phyloP scores from a whole-genome alignment of 1,140 invertebrate genomes.

The Cheumatopsyche charites region DNA sequence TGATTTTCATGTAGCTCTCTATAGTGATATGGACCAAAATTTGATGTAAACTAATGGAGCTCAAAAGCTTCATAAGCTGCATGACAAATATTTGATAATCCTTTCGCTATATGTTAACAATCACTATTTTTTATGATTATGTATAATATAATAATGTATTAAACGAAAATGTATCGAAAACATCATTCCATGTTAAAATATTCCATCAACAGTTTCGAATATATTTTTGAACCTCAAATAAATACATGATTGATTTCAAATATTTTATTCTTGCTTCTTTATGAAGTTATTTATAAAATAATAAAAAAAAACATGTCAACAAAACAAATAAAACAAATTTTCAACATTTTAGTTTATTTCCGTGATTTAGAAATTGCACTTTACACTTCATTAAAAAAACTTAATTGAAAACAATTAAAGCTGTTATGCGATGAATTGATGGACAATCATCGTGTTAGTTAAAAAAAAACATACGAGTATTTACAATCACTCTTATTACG shows the following conservation, averaged over 20 bases:
- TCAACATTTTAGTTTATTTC: slow-evolving; percentile 29
- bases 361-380: slow-evolving; percentile 35
- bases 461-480: slow-evolving; percentile 9
- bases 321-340: slow-evolving; percentile 8
- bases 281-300: neutral
- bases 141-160: neutral
- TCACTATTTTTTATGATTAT: neutral
- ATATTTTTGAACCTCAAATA: slow-evolving; percentile 25
- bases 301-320: neutral
- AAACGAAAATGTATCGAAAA: slow-evolving; percentile 1
- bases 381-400: neutral
- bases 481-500: neutral
- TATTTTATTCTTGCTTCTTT: neutral
- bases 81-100: no score
- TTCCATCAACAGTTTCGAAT: slow-evolving; percentile 1
- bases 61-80: no score
- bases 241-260: slow-evolving; percentile 10
- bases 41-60: no score
- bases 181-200: slow-evolving; percentile 7
- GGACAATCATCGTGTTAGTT: slow-evolving; percentile 15
- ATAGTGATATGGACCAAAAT: no score
- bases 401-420: slow-evolving; percentile 42
- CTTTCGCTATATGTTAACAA: no score
- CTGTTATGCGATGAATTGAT: slow-evolving; percentile 36
- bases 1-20: no score